Evolutionary conservation across 2,113 vertebrate genomes (phyloP), one percentile per base, ranked within the genome.

Genomic region (Desmodus rotundus): DNA sequence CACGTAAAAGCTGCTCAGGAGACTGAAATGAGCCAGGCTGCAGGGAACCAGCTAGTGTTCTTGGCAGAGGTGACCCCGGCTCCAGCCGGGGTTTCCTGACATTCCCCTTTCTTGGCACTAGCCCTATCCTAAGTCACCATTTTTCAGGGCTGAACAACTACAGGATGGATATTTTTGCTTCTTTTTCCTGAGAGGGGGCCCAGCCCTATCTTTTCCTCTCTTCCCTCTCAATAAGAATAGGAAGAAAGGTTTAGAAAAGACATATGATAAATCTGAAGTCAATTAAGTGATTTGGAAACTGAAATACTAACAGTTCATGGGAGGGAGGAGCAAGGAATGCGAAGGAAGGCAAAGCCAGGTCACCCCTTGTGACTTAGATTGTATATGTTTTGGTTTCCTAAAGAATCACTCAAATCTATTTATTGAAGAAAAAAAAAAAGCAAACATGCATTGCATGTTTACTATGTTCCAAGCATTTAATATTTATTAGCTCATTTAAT

Each of bases 151-250:
- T 47, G 54, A 94, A 86, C 86, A 95, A 87, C 84, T 70, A 95
- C 50, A 90, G 84, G 77, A 94, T 92, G 86, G 76, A 87, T 94
- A 76, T 90, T 94, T 97, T 93, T 83, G 41, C 65, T 94, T 28
- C 80, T 94, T 97, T 93, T 96, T 95, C 94, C 89, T 73, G 47
- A 95, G 76, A 91, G n/a, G 31, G 12, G 41, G 14, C 50, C 54
- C 65, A 89, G 36, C 54, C 52, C 58, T 61, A 33, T 92, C 77
- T 96, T 73, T 73, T 90, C 52, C 61, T 95, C 26, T 54, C 73
- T 78, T 87, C 33, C 22, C 2, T 70, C 31, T 78, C 38, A 82
- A 63, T 12, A 85, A 91, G 83, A 94, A 89, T 47, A 20, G 68
- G 87, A 28, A 92, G 41, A 77, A 82, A 82, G 20, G 77, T n/a